Evolutionary conservation across 2,113 vertebrate genomes (phyloP).

Genomic region (Thermophis baileyi): DNA sequence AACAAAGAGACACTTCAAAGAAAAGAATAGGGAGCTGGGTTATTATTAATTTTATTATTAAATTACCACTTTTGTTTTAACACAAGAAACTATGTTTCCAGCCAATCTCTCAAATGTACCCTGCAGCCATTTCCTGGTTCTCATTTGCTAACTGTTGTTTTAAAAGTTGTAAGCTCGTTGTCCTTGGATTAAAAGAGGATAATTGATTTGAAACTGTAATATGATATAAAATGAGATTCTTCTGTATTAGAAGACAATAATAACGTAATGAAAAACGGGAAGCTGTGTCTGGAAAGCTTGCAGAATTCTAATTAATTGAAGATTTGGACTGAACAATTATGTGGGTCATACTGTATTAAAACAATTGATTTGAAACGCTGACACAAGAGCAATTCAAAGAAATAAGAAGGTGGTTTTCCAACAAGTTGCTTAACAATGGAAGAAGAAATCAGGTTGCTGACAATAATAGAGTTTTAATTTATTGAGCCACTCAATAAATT

Average conservation of each 20-base stretch:
- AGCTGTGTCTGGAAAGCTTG: conserved; percentile 16
- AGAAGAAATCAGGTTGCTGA: conserved; percentile 23
- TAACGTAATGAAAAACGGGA: conserved; percentile 32
- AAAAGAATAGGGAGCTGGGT: background rate
- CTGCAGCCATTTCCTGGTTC: background rate
- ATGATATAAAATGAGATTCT: conserved; percentile 30
- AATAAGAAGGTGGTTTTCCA: conserved; percentile 21
- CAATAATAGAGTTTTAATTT: conserved; percentile 4
- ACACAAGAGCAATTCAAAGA: conserved; percentile 29
- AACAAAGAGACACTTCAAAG: background rate
- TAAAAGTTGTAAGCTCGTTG: conserved; percentile 17
- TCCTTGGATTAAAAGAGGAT: conserved; percentile 28
- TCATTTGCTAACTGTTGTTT: conserved; percentile 27
- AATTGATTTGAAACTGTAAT: conserved; percentile 42
- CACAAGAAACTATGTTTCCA: background rate
- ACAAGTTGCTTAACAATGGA: conserved; percentile 30
- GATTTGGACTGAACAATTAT: conserved; percentile 26
- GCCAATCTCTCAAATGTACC: background rate
- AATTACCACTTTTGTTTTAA: background rate
- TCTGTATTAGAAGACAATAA: conserved; percentile 7
- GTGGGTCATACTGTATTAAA: conserved; percentile 31
- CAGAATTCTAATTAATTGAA: conserved; percentile 51
- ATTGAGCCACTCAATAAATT: conserved; percentile 8
- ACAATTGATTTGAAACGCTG: conserved; percentile 24
- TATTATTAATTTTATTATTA: background rate